Evolutionary conservation across 2,888 invertebrate species (phyloP), one percentile per base, ranked within the genome.

Genomic region (Drosophila meridiana): DNA sequence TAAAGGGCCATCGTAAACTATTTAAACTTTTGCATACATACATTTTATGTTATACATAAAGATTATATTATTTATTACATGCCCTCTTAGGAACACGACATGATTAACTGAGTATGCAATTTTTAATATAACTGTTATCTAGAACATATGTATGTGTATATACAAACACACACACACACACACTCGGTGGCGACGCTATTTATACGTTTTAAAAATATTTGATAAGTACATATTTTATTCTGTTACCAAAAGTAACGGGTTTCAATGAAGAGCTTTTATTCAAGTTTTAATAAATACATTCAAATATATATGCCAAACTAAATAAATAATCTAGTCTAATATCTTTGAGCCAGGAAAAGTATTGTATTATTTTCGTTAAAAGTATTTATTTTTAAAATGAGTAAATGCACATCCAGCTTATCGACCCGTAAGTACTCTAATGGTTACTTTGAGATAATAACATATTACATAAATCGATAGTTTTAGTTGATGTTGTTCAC

Each of bases 1-100:
- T 91, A 92, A 60, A 76, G 79, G 59, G 85, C 90, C 92, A 91
- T 93, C 34, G 30, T 63, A 34, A 58, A 32, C 50, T 62, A 59
- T 56, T 38, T 30, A 66, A n/a, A 26, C 45, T 42, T 42, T 69
- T 30, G 26, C 53, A 48, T 61, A 50, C 55, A 43, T 59, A 45
- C 61, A 62, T 65, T 36, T 58, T 63, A 20, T 28, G 38, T 3
- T 9, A n/a, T 56, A 28, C 34, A 34, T n/a, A 50, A 50, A 26
- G n/a, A 6, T 48, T 0, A 3, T 50, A 38, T 40, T 58, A 9
- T 45, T 26, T n/a, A 45, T 36, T 13, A 45, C 58, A 58, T 45
- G n/a, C 14, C 7, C 9, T n/a, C 6, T 14, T 11, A 56, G 20
- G 3, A 36, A 11, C 14, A 45, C 4, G 30, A 26, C 58, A 45